Evolutionary conservation across 2,888 invertebrate species (phyloP).

Genomic region (Epinotia brunnichana): DNA sequence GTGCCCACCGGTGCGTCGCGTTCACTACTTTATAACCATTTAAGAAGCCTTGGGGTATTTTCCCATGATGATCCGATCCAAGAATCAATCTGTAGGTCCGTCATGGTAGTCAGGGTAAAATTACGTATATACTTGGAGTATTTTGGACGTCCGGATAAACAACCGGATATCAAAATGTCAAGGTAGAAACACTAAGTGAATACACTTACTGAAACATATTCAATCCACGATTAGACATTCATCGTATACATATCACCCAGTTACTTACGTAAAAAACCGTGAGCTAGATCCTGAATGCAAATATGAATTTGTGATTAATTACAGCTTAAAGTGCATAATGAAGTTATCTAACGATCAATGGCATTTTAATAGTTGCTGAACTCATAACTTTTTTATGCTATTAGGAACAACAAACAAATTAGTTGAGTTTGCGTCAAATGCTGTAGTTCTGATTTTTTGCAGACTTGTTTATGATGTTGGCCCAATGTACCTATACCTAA

Average conservation of each 20-base stretch:
- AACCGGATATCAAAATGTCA: constrained; percentile 25
- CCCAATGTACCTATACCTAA: too few species aligned
- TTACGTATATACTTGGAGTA: background rate
- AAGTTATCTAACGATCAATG: background rate
- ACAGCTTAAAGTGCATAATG: constrained; percentile 9
- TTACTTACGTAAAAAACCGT: constrained; percentile 2
- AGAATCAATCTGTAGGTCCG: constrained; percentile 3
- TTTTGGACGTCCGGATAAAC: constrained; percentile 8
- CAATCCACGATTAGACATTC: background rate
- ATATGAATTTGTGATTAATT: constrained; percentile 18
- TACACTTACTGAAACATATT: background rate
- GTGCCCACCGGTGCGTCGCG: constrained; percentile 76
- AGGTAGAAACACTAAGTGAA: background rate
- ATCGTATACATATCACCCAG: background rate
- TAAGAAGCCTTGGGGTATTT: constrained; percentile 58
- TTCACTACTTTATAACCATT: constrained; percentile 65
- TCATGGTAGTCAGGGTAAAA: background rate
- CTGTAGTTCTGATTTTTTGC: too few species aligned
- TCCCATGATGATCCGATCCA: constrained; percentile 16
- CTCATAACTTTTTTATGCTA: background rate
- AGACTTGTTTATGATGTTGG: too few species aligned
- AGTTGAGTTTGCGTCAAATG: too few species aligned
- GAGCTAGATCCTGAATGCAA: constrained; percentile 28
- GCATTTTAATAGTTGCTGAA: background rate
- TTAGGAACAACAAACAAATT: background rate